These are phyloP conservation scores for Zelostemma sp. DNA, from an alignment of 1,140 invertebrate species.

Conservation along the genomic window DNA sequence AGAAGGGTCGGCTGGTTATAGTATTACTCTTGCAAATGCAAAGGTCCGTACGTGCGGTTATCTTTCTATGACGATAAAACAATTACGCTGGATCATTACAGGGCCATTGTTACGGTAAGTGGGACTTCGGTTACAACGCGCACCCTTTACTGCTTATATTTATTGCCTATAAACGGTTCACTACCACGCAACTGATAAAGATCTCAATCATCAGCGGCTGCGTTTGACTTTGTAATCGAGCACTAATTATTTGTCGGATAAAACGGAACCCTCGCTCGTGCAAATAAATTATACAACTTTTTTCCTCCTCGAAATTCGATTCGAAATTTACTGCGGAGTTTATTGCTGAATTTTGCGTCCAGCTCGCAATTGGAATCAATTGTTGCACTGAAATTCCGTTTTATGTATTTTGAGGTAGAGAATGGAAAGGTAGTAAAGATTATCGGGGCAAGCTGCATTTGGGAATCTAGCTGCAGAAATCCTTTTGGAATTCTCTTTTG, in stretches of 20 bases:
- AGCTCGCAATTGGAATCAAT: neutral
- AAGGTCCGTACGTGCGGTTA: slow-evolving; percentile 24
- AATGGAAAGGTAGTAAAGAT: too few species aligned
- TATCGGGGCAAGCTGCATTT: too few species aligned
- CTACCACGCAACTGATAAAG: slow-evolving; percentile 35
- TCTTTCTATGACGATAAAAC: slow-evolving; percentile 41
- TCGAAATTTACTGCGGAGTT: neutral
- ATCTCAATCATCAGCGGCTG: slow-evolving; percentile 38
- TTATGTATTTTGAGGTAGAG: too few species aligned
- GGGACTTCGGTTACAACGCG: slow-evolving; percentile 28
- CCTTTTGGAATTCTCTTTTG: neutral
- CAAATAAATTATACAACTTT: too few species aligned
- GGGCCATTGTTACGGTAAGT: slow-evolving; percentile 26
- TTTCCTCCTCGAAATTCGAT: too few species aligned
- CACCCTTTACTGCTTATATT: slow-evolving; percentile 37
- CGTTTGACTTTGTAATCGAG: slow-evolving; percentile 31
- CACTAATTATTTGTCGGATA: slow-evolving; percentile 23
- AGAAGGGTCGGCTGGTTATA: slow-evolving; percentile 1
- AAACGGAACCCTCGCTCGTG: too few species aligned
- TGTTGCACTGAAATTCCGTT: neutral
- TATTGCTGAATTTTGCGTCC: neutral
- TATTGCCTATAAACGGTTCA: slow-evolving; percentile 37
- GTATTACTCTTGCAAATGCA: slow-evolving; percentile 14
- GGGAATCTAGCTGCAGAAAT: too few species aligned
- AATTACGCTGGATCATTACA: slow-evolving; percentile 44